phyloP scores from a whole-genome alignment of 2,888 invertebrate species.

The Chloroclysta siterata region DNA sequence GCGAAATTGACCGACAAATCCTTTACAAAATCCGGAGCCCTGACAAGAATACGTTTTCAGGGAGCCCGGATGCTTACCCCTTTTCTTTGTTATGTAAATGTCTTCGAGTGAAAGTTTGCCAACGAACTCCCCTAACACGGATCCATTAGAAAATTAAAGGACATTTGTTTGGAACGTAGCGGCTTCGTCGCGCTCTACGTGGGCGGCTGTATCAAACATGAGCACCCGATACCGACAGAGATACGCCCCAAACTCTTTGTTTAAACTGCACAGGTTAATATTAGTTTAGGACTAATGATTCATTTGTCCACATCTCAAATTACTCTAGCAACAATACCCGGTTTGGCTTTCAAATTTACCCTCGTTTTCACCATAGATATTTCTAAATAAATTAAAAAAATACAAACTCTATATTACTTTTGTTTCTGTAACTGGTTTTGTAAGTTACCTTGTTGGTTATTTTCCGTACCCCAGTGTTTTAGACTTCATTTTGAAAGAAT shows the following conservation, averaged over 20 bases:
- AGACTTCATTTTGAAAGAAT: no score
- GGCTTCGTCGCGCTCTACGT: constrained; percentile 28
- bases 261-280: constrained; percentile 69
- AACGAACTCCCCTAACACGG: constrained; percentile 69
- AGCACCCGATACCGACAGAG: constrained; percentile 58
- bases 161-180: constrained; percentile 68
- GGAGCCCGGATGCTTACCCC: constrained; percentile 69
- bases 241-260: constrained; percentile 63
- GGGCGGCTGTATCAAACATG: constrained; percentile 8
- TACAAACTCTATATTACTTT: no score
- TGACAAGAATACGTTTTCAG: constrained; percentile 72
- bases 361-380: constrained; percentile 27
- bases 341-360: constrained; percentile 44
- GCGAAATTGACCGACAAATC: constrained; percentile 75
- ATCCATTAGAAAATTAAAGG: constrained; percentile 82
- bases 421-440: no score
- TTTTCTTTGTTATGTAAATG: constrained; percentile 80
- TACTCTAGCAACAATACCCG: constrained; percentile 52
- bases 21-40: constrained; percentile 67
- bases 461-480: no score
- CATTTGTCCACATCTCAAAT: constrained; percentile 63
- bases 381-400: no score
- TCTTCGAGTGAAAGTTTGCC: constrained; percentile 70
- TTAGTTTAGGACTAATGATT: constrained; percentile 78
- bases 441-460: no score